Percentiles rank a stretch among this genome's conserved stretches.
These are phyloP conservation scores for Belonocnema kinseyi DNA, from an alignment of 1,140 invertebrate species.

Conservation along the genomic window DNA sequence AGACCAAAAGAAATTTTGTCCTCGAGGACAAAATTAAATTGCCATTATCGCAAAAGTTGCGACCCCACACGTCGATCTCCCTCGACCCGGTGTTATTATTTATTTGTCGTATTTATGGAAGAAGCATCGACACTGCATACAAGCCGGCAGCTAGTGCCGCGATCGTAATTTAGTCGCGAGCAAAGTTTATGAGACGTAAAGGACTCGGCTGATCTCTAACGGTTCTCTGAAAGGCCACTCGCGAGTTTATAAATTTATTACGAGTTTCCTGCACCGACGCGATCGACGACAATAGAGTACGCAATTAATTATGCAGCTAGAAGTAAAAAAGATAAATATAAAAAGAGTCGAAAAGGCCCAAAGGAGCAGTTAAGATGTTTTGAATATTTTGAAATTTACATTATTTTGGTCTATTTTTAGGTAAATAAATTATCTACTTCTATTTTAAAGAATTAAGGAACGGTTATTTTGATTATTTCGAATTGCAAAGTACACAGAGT, in stretches of 20 bases:
- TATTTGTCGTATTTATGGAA: slow-evolving; percentile 43
- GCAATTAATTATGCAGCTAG: background rate
- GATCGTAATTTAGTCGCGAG: slow-evolving; percentile 41
- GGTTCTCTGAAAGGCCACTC: background rate
- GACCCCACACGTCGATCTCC: slow-evolving; percentile 33
- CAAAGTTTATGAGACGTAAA: slow-evolving; percentile 42
- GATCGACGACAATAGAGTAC: background rate
- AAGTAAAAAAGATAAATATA: background rate
- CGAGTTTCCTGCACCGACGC: background rate
- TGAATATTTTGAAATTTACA: no score
- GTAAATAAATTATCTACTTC: no score
- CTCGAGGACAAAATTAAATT: slow-evolving; percentile 29
- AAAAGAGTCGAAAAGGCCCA: background rate
- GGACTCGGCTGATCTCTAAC: slow-evolving; percentile 34
- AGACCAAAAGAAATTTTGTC: slow-evolving; percentile 28
- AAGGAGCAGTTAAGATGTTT: no score
- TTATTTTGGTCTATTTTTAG: no score
- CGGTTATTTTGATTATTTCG: no score
- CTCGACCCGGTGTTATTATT: slow-evolving; percentile 30
- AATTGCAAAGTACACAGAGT: no score
- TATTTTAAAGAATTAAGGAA: no score
- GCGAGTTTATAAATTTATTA: slow-evolving; percentile 22
- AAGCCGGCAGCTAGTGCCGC: slow-evolving; percentile 15
- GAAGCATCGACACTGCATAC: slow-evolving; percentile 32
- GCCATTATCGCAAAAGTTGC: slow-evolving; percentile 25